Evolutionary conservation across 1,140 invertebrate genomes (phyloP).

Genomic region (Scylla paramamosain): DNA sequence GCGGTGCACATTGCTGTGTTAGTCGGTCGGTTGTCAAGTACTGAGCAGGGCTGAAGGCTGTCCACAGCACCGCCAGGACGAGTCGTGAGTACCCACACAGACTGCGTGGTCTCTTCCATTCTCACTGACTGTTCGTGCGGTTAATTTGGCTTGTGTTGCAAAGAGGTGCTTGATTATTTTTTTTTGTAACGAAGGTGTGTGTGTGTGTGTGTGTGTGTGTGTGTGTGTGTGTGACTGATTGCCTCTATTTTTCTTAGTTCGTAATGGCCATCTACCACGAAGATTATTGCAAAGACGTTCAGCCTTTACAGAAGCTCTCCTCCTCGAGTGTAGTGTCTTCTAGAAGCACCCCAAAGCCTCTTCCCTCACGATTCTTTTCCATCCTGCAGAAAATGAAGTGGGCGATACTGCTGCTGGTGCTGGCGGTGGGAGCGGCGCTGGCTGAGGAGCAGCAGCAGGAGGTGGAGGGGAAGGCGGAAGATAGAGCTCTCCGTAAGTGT

Average conservation of each 20-base stretch:
- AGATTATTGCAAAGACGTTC: no score
- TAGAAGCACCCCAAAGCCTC: neutral
- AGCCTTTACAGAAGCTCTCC: neutral
- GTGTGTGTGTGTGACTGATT: neutral
- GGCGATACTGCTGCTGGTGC: neutral
- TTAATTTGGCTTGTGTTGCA: no score
- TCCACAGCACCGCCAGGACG: neutral
- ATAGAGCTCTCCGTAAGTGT: no score
- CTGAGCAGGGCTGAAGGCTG: neutral
- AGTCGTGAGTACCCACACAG: neutral
- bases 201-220: slow-evolving; percentile 39
- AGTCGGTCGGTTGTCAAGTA: neutral
- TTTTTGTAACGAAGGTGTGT: neutral
- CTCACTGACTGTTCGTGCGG: no score
- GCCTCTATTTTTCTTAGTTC: neutral
- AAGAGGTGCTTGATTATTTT: neutral
- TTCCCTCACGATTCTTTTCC: neutral
- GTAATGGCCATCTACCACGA: neutral
- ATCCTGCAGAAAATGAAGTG: neutral
- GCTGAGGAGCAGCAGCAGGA: neutral
- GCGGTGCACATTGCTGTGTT: neutral
- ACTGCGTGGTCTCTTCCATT: no score
- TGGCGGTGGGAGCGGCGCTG: slow-evolving; percentile 35
- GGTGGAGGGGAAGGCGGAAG: neutral
- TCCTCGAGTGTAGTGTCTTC: neutral